Base-by-base conservation (phyloP, 1,140 invertebrate species). In the Macrobrachium nipponense region DNA sequence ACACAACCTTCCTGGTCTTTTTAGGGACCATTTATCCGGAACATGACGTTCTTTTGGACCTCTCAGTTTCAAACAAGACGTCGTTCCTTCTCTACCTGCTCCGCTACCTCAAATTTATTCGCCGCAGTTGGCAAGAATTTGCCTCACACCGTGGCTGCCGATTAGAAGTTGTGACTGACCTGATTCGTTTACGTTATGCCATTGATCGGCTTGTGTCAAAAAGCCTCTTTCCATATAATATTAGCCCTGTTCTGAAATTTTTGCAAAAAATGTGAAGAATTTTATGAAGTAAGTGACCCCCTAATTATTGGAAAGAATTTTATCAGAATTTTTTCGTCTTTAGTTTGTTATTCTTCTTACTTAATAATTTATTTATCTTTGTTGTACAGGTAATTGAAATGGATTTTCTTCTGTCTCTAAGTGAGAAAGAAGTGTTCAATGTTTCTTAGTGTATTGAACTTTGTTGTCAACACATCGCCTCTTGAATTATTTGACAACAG, bases 51-150 rank as follows among this genome's bases (percentile, higher is more conserved):
- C 90, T 98, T 23, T 91, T 98, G 60, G 97, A 98, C 92, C 94
- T 96, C 90, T 93, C 98, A 82, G 95, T 97, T 43, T 97, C 96
- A 89, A 97, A 97, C 90, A 96, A 98, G 91, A 98, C 96, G 8
- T 97, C 96, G 91, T 98, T 97, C 90, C 91, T 98, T 66, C 91
- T 97, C 6, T 98, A 98, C 92, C 92, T 98, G 76, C 92, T 97
- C 76, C 93, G 96, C 88, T 95, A 97, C 90, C 92, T 98, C 23
- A 97, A 97, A 89, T 97, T 96, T 92, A 94, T 96, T 17, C 92
- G 95, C 87, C 93, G 95, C 88, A 96, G 96, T 90, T 97, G 96
- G 96, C 91, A 93, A 0, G 95, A 95, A 89, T 97, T 97, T 90
- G 93, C 96, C 0, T 92, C 93, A 43, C 95, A 94, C 86, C 96